Evolutionary conservation across 2,797 vertebrate genomes (phyloP), one percentile per base, ranked within the genome.

Genomic region (Diplodus sargus): DNA sequence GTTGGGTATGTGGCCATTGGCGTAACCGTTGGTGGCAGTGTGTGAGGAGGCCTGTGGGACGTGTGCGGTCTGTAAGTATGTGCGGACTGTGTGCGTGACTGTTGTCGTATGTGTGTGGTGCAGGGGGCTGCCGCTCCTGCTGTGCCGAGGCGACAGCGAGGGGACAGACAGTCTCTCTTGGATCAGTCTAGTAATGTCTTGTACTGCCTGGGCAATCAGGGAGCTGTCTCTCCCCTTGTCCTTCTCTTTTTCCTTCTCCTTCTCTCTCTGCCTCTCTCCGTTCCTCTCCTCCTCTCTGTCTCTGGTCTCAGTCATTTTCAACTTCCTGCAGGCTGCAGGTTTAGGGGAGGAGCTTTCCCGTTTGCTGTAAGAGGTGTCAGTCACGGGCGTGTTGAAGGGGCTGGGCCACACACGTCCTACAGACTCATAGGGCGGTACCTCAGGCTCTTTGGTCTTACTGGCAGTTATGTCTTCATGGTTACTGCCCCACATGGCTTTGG

Each of bases 401-500:
- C 90, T 85, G 84, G 91, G 89, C 91, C 94, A 71, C 57, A 84
- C 94, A 80, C 90, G 82, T 82, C 93, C 92, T 79, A 94, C 92
- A 58, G 74, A 88, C 67, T 88, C 90, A 30, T 94, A 93, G 85
- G 93, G 92, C 22, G 85, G 92, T 70, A 88, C 88, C 85, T 94
- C 95, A 76, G 87, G 86, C 71, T 97, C 97, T 95, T 96, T 97
- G 95, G 93, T 95, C 93, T 96, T 98, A 88, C 90, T 96, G 91
- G 95, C 90, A 84, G 95, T 82, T 69, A 79, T 88, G 88, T 97
- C 95, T 52, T 97, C 95, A 0, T 92, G 93, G 53, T 93, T 83
- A 81, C 90, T 86, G 84, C 92, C 93, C 82, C 92, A 95, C 81
- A 92, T 92, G 89, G 95, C 90, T 95, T 98, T 99, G 7, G 96